Evolutionary conservation across 2,888 invertebrate genomes (phyloP).

Genomic region (Amphipoea lucens): DNA sequence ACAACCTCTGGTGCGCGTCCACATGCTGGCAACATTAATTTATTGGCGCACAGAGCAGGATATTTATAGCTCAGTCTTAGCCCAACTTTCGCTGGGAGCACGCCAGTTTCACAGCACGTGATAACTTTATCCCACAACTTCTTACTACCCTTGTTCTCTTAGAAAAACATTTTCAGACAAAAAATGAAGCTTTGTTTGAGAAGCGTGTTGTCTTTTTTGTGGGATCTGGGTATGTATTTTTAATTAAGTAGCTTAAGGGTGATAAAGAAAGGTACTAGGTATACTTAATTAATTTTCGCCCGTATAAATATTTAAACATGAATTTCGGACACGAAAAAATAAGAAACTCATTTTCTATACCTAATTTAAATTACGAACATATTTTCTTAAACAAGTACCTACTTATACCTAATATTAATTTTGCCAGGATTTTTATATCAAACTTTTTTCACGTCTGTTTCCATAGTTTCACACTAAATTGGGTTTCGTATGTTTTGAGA

Average conservation of each 20-base stretch:
- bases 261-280: conserved; percentile 12
- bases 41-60: conserved; percentile 62
- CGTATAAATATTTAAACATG: conserved; percentile 36
- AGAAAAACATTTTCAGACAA: conserved; percentile 26
- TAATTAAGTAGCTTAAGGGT: conserved; percentile 38
- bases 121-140: conserved; percentile 56
- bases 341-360: neutral
- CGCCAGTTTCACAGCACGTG: conserved; percentile 45
- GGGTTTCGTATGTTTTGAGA: conserved; percentile 56
- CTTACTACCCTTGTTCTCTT: conserved; percentile 24
- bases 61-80: conserved; percentile 71
- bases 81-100: conserved; percentile 54
- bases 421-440: conserved; percentile 8
- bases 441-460: conserved; percentile 40
- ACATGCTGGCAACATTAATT: conserved; percentile 74
- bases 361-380: neutral
- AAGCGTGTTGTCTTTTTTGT: neutral
- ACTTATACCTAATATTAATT: conserved; percentile 27
- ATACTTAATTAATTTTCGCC: conserved; percentile 22
- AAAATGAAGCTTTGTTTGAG: neutral
- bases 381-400: neutral
- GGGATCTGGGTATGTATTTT: conserved; percentile 22
- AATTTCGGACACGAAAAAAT: conserved; percentile 24
- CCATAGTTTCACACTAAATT: conserved; percentile 32
- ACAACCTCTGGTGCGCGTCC: conserved; percentile 64